Evolutionary conservation across 2,888 invertebrate species (phyloP), one percentile per base, ranked within the genome.

Genomic region (Andrena praecox): DNA sequence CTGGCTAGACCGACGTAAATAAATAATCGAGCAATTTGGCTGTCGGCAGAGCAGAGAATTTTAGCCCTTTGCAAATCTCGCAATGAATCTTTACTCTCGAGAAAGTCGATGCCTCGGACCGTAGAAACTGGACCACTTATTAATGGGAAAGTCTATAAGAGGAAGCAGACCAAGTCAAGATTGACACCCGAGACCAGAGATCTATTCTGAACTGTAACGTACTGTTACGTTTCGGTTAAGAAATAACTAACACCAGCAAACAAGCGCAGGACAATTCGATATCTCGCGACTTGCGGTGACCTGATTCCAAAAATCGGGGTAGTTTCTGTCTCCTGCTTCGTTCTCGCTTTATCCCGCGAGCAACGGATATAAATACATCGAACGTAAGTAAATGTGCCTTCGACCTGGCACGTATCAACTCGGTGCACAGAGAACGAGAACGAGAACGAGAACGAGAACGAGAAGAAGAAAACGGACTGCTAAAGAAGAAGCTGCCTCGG

Each of bases 351-450:
- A 7, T 78, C 56, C 66, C 63, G 16, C n/a, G 69, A 62, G 54
- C 27, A 68, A 59, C 72, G 50, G 63, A 83, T 84, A 88, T 83
- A 88, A 87, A 85, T 88, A 88, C 77, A 66, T 59, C 33, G 60
- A 75, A 66, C 62, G 66, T 66, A 63, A 56, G 66, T 66, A 66
- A 56, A 76, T 48, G 62, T 8, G 56, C 27, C 27, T 20, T 31
- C 54, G 24, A 16, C 16, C 27, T 2, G n/a, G 52, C 75, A 8
- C 42, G 54, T 27, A 42, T 35, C 27, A 63, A 74, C 54, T 48
- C 10, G 76, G 33, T 33, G 56, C 42, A 2, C 6, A 24, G n/a
- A 27, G 33, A 62, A 48, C 24, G 71, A 20, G 8, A n/a, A 27
- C 52, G 42, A 42, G 31, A 54, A 1, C 20, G 20, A 20, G 20